Base-by-base conservation (phyloP, 2,888 invertebrate genomes). In the Hypomecis atomaria region DNA sequence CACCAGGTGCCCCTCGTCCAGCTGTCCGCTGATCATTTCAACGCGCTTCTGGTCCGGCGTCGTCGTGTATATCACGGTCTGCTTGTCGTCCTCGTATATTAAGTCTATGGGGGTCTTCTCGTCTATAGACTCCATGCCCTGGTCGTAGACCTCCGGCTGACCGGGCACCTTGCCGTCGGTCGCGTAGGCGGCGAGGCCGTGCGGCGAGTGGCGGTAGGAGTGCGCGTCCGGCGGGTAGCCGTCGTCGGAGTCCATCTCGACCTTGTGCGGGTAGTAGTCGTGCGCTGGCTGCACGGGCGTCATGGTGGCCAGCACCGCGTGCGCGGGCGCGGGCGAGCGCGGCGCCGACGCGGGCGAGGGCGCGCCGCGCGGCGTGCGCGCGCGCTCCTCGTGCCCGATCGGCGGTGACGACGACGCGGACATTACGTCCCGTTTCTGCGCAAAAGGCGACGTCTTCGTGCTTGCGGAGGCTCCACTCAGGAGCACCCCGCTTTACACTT, bases 281-380 rank as follows among this genome's bases (percentile, higher is more conserved):
- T 96, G 94, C 43, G 97, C 96, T n/a, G 96, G 97, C 76, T 90
- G 91, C 72, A 97, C 97, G 62, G 97, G 97, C 67, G 97, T 97
- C 97, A 97, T 97, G 79, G 97, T 97, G 72, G 97, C 96, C 74
- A 97, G 93, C 89, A 97, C 96, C 70, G 96, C 94, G 76, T 96
- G 76, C 94, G 96, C 89, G 92, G 95, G 84, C 94, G 96, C 95
- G 88, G 95, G 95, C 49, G 95, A 94, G 74, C 94, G 94, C 72
- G 93, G 92, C 64, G 93, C 85, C 70, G 90, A 86, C 45, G 89
- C 88, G 65, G 94, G 93, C 59, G 94, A 94, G 56, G 90, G 40
- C 40, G 40, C 33, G 5, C 52, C 91, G 83, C 79, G 85, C 74
- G 78, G 87, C 75, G 83, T 88, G 85, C 82, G 92, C 85, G 79